Base-by-base conservation (phyloP, 2,888 invertebrate genomes). In the Ypsolopha scabrella region DNA sequence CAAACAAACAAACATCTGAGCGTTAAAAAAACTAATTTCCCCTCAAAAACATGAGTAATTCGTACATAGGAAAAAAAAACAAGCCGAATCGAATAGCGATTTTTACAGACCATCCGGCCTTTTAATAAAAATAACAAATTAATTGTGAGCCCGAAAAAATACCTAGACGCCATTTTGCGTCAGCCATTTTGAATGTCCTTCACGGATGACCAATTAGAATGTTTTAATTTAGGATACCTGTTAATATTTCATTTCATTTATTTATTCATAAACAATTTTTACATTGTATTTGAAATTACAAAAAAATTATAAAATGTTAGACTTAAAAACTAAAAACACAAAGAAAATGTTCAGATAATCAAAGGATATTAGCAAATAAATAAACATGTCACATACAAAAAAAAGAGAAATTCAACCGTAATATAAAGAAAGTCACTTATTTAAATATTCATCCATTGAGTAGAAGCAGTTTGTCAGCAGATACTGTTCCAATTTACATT, bases 191-290 rank as follows among this genome's bases (percentile, higher is more conserved):
- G 54, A 50, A 36, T 55, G 63, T 57, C 72, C 72, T 72, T 72
- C 72, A 67, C 64, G 72, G 58, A 54, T 62, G 62, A 66, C 65
- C 66, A 68, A 68, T 68, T 63, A 51, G 61, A 57, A 58, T 58
- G 57, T 46, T 54, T 38, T 38, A 38, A 38, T 38, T 38, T 38
- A 10, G n/a, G 38, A 38, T 38, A 2, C 38, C n/a, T 38, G n/a
- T n/a, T n/a, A n/a, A n/a, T n/a, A n/a, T n/a, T n/a, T n/a, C n/a
- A n/a, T n/a, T n/a, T n/a, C n/a, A n/a, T n/a, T n/a, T n/a, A 10
- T 38, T 38, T 38, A 38, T n/a, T 4, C 38, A 2, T 24, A 24
- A 24, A 24, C 24, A 24, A 24, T n/a, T n/a, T n/a, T n/a, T n/a
- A n/a, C n/a, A n/a, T n/a, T n/a, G n/a, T n/a, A n/a, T n/a, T n/a